Conservation (phyloP, 2,113 vertebrate genomes). For the Potamarius usumacintae region DNA sequence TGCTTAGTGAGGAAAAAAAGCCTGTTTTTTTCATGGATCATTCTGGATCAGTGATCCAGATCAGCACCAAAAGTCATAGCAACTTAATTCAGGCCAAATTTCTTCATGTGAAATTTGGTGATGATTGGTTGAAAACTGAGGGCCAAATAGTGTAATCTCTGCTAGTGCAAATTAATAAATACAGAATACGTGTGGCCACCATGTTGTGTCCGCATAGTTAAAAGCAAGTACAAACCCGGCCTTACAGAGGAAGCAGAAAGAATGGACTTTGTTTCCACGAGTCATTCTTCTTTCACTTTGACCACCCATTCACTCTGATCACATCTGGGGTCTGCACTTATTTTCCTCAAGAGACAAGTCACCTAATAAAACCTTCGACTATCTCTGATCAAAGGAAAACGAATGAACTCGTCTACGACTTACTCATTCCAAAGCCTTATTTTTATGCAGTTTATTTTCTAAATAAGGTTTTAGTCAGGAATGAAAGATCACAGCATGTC, state of each 20-base stretch:
- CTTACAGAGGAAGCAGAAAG: neutral
- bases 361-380: conserved; percentile 55
- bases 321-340: neutral
- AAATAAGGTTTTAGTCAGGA: neutral
- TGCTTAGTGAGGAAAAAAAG: no score
- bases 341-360: conserved; percentile 44
- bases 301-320: no score
- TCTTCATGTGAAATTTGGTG: no score
- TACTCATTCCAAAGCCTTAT: neutral
- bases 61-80: no score
- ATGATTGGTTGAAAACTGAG: no score
- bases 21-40: no score
- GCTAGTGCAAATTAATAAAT: no score
- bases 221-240: neutral
- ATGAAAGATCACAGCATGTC: neutral
- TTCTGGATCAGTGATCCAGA: no score
- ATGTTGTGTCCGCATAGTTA: neutral
- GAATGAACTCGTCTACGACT: conserved; percentile 20
- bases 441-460: neutral
- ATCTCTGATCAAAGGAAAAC: conserved; percentile 26
- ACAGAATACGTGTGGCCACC: neutral
- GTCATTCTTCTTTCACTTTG: neutral
- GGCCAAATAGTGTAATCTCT: no score
- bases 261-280: neutral
- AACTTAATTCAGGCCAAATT: no score